phyloP scores from a whole-genome alignment of 2,113 vertebrate species.

The Phalacrocorax pelagicus region DNA sequence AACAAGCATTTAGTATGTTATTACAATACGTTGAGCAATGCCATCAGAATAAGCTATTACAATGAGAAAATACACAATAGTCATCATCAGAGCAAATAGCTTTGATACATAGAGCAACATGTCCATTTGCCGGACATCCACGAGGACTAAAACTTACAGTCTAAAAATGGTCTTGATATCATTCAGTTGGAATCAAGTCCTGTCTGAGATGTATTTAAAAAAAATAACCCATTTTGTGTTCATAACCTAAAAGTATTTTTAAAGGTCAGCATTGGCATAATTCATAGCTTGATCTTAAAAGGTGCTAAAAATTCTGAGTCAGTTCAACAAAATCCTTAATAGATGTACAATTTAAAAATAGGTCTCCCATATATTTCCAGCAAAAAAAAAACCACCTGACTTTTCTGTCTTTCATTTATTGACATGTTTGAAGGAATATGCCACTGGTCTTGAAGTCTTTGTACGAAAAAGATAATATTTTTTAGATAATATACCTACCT shows the following conservation, averaged over 20 bases:
- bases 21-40: background rate
- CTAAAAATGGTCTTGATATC: background rate
- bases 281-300: background rate
- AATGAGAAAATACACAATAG: background rate
- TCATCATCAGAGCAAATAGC: background rate
- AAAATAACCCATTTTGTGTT: background rate
- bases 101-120: background rate
- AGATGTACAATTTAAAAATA: background rate
- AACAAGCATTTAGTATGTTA: background rate
- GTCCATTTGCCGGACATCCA: background rate
- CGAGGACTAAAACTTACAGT: background rate
- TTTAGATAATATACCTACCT: background rate
- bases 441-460: background rate
- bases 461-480: background rate
- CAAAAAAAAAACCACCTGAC: background rate
- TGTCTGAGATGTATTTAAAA: background rate
- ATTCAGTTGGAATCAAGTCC: background rate
- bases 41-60: background rate
- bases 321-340: background rate
- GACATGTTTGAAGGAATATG: background rate
- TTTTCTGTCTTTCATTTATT: background rate
- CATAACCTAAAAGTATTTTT: background rate
- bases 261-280: background rate
- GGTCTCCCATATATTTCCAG: background rate
- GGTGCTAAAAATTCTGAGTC: background rate